Evolutionary conservation across 2,888 invertebrate species (phyloP).

Genomic region (Orthosia gothica): DNA sequence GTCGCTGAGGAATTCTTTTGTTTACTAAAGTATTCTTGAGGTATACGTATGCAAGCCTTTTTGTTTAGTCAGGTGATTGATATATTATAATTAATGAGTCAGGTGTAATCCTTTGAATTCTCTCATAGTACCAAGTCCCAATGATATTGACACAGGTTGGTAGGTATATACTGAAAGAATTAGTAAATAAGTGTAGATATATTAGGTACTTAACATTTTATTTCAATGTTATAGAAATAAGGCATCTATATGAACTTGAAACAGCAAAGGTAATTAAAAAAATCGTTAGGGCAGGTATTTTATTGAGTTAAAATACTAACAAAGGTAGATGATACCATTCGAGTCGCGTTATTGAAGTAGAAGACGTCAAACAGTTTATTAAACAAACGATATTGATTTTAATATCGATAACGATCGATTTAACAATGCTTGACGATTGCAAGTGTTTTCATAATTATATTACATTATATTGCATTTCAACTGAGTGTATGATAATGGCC

Average conservation of each 20-base stretch:
- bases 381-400: slow-evolving; percentile 46
- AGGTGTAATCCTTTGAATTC: slow-evolving; percentile 15
- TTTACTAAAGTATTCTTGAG: slow-evolving; percentile 15
- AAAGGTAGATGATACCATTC: too few species aligned
- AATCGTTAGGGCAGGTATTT: background rate
- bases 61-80: slow-evolving; percentile 27
- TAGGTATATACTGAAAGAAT: background rate
- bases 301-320: background rate
- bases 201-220: background rate
- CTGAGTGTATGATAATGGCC: slow-evolving; percentile 4
- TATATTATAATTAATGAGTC: background rate
- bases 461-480: slow-evolving; percentile 3
- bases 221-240: background rate
- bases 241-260: background rate
- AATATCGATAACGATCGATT: slow-evolving; percentile 35
- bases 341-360: background rate
- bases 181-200: background rate
- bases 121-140: too few species aligned
- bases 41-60: background rate
- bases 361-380: slow-evolving; percentile 24
- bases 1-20: slow-evolving; percentile 37
- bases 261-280: background rate
- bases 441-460: slow-evolving; percentile 38
- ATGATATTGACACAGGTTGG: background rate
- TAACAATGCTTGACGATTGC: slow-evolving; percentile 30